Evolutionary conservation across 2,113 vertebrate species (phyloP).

Genomic region (Orthochromis indermauri): DNA sequence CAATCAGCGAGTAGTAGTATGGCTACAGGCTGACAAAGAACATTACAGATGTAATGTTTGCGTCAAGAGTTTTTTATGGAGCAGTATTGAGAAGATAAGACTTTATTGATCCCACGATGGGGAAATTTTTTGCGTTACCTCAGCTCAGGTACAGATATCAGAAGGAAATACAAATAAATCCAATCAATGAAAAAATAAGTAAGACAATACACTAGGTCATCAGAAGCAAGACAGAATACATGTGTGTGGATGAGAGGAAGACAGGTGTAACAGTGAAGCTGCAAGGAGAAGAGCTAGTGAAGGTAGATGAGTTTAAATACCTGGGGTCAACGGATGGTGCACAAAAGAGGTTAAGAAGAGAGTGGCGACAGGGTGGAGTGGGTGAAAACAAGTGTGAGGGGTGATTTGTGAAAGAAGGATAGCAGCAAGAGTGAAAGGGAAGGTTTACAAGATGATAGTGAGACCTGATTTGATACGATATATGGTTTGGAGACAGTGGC

Average conservation of each 20-base stretch:
- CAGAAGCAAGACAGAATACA: neutral
- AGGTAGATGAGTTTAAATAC: neutral
- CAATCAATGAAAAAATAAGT: neutral
- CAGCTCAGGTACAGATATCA: neutral
- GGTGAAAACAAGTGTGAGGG: neutral
- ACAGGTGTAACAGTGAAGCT: neutral
- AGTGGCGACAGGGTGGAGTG: neutral
- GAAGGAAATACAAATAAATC: neutral
- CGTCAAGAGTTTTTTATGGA: accelerated
- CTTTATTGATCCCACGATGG: accelerated
- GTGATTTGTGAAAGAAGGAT: neutral
- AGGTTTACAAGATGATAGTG: neutral
- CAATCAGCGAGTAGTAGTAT: neutral
- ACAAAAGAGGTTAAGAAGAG: neutral
- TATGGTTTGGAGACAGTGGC: neutral
- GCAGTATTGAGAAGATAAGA: neutral
- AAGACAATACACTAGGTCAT: neutral
- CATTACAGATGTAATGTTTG: neutral
- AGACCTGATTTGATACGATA: neutral
- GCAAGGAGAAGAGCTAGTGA: accelerated
- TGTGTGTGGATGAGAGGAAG: neutral
- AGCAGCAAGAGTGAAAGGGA: neutral
- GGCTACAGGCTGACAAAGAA: neutral
- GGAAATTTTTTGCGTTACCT: accelerated
- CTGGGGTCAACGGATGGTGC: neutral